Percentiles rank a stretch among this genome's conserved stretches.
Conservation (phyloP, 2,888 invertebrate species). For the Pseudoips prasinana region DNA sequence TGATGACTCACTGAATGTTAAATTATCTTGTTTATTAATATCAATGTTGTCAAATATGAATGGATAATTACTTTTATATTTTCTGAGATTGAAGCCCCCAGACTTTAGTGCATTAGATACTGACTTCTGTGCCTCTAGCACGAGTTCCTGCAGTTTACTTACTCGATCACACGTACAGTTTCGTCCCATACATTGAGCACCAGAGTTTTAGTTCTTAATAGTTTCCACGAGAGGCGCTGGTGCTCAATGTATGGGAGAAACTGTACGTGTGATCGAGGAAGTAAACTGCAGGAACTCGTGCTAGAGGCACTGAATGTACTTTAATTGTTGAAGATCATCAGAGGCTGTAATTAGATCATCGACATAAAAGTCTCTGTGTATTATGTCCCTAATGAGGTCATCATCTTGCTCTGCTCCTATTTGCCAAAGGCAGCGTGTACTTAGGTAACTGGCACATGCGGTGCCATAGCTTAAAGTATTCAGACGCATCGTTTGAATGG, state of each 20-base stretch:
- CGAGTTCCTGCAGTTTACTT: too few species aligned
- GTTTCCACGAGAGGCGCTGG: too few species aligned
- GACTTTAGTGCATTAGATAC: background rate
- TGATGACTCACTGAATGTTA: constrained; percentile 22
- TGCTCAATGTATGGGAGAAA: too few species aligned
- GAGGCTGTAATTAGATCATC: constrained; percentile 21
- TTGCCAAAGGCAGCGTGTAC: constrained; percentile 19
- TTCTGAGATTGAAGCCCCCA: constrained; percentile 20
- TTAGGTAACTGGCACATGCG: constrained; percentile 1
- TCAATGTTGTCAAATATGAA: constrained; percentile 1
- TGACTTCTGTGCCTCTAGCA: too few species aligned
- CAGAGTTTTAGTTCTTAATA: too few species aligned
- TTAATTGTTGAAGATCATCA: constrained; percentile 4
- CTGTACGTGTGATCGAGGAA: too few species aligned
- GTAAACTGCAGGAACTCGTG: too few species aligned
- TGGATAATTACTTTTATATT: constrained; percentile 9
- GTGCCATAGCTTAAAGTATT: constrained; percentile 4
- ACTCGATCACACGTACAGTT: too few species aligned
- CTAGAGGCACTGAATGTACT: too few species aligned
- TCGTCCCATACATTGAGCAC: too few species aligned
- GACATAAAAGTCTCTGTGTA: constrained; percentile 28
- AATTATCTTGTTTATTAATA: constrained; percentile 7
- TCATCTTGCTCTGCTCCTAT: constrained; percentile 26
- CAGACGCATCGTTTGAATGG: background rate
- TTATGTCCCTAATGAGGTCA: constrained; percentile 21